phyloP scores from a whole-genome alignment of 2,888 invertebrate genomes.

The Microchrysa polita region DNA sequence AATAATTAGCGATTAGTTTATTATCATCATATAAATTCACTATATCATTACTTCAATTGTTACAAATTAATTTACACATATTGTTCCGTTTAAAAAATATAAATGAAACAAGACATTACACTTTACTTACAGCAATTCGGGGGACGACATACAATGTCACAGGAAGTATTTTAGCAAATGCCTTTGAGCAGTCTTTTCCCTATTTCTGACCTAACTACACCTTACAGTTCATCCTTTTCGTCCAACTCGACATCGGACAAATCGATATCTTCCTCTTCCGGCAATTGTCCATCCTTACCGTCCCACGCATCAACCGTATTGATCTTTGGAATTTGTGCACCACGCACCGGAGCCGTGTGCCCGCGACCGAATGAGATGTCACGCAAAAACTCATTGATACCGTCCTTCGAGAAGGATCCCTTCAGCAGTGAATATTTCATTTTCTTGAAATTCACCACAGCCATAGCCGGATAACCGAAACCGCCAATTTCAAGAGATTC shows the following conservation, averaged over 20 bases:
- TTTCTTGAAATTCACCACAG: slow-evolving; percentile 95
- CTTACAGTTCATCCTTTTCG: slow-evolving; percentile 80
- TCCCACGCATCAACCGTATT: slow-evolving; percentile 83
- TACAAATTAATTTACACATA: slow-evolving; percentile 33
- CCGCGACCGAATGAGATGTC: slow-evolving; percentile 94
- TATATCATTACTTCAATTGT: slow-evolving; percentile 18
- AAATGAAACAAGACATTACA: slow-evolving; percentile 29
- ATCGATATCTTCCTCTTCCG: slow-evolving; percentile 89
- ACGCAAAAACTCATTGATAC: slow-evolving; percentile 94
- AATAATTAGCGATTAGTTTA: slow-evolving; percentile 19
- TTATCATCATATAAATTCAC: slow-evolving; percentile 35
- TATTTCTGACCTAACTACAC: background rate
- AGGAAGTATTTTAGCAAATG: slow-evolving; percentile 29
- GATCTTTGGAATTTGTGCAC: slow-evolving; percentile 81
- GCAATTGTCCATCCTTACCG: slow-evolving; percentile 90
- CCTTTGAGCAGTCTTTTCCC: slow-evolving; percentile 23
- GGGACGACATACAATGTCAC: background rate
- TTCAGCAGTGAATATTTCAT: slow-evolving; percentile 93
- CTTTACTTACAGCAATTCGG: slow-evolving; percentile 16
- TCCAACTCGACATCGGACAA: slow-evolving; percentile 88
- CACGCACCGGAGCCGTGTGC: slow-evolving; percentile 86
- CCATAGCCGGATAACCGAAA: slow-evolving; percentile 99
- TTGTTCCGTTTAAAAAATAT: slow-evolving; percentile 26
- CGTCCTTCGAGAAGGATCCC: slow-evolving; percentile 93
- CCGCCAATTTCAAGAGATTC: slow-evolving; percentile 93